phyloP scores from a whole-genome alignment of 2,113 vertebrate species.

The Pycnonotus jocosus region DNA sequence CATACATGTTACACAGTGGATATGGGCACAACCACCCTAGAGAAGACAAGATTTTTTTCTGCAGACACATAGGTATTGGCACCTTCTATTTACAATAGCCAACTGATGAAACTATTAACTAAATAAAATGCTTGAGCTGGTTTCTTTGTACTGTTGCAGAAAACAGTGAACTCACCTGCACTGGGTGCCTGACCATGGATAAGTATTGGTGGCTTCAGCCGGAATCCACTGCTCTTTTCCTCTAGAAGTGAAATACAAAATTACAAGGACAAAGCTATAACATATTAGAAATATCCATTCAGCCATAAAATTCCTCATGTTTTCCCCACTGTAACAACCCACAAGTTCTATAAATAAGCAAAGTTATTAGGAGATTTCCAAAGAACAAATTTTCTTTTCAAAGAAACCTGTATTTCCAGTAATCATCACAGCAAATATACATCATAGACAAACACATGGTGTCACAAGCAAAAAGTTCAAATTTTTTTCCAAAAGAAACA shows the following conservation, averaged over 20 bases:
- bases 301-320: not conserved
- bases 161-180: slow-evolving; percentile 77
- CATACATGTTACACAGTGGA: rapidly evolving
- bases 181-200: slow-evolving; percentile 97
- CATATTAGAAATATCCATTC: no score
- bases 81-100: not conserved
- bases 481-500: not conserved
- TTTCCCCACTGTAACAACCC: not conserved
- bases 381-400: not conserved
- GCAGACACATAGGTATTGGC: not conserved
- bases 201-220: slow-evolving; percentile 93
- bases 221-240: slow-evolving; percentile 93
- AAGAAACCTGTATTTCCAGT: not conserved
- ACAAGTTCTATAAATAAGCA: not conserved
- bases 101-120: not conserved
- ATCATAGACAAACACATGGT: not conserved
- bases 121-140: not conserved
- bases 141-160: not conserved
- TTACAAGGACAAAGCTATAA: not conserved
- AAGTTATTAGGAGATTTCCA: not conserved
- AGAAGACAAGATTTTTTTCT: not conserved
- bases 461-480: not conserved
- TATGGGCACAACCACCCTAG: not conserved
- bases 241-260: slow-evolving; percentile 74
- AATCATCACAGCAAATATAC: not conserved